These are phyloP conservation scores for Campoletis raptor DNA, from an alignment of 2,888 invertebrate genomes.

Conservation along the genomic window DNA sequence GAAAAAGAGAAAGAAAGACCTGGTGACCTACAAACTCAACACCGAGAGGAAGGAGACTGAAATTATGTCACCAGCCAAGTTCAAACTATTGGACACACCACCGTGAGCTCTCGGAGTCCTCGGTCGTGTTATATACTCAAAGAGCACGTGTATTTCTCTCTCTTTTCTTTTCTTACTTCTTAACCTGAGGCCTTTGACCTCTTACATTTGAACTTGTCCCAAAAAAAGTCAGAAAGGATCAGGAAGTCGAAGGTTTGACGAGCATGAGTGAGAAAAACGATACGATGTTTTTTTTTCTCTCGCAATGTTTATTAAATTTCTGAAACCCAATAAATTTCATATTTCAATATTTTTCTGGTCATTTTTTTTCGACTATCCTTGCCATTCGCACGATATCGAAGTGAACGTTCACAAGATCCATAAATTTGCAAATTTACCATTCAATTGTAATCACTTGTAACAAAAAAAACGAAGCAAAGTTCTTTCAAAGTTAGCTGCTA, in stretches of 20 bases:
- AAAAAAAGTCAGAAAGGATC: constrained; percentile 7
- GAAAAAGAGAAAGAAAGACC: constrained; percentile 55
- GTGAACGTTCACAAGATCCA: background rate
- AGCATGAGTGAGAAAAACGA: background rate
- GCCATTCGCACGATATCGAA: background rate
- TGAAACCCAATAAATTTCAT: background rate
- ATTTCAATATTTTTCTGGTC: background rate
- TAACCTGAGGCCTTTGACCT: constrained; percentile 48
- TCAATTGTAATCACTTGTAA: background rate
- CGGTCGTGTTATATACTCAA: constrained; percentile 28
- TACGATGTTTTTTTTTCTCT: background rate
- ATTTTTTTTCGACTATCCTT: background rate
- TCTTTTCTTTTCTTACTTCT: background rate
- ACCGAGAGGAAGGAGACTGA: constrained; percentile 57
- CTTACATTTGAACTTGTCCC: constrained; percentile 47
- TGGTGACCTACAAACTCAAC: constrained; percentile 65
- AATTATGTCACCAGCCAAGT: constrained; percentile 69
- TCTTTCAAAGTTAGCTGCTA: background rate
- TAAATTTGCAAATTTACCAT: background rate
- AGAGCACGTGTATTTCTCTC: constrained; percentile 6
- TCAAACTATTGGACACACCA: constrained; percentile 59
- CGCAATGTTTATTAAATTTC: background rate
- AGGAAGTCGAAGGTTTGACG: background rate
- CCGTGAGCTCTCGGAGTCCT: constrained; percentile 26
- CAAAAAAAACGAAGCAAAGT: background rate